phyloP scores from a whole-genome alignment of 1,140 invertebrate genomes.

The Heliconius eleuchia region DNA sequence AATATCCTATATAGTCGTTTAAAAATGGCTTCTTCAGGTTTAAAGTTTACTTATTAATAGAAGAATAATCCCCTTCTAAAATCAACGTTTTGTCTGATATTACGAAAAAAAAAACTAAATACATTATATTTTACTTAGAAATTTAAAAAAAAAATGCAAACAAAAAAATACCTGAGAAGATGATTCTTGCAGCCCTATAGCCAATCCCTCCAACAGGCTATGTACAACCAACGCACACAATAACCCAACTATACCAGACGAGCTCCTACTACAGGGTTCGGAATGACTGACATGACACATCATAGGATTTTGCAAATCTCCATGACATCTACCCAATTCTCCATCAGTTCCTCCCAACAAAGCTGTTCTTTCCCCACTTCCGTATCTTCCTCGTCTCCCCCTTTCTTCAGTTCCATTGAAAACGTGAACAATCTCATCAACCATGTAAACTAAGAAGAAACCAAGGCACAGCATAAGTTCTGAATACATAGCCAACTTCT shows the following conservation, averaged over 20 bases:
- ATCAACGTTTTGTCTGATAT: no score
- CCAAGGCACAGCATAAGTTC: conserved; percentile 88
- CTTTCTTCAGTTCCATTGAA: conserved; percentile 77
- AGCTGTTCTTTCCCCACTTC: conserved; percentile 57
- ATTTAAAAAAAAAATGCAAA: neutral
- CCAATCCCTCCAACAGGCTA: conserved; percentile 90
- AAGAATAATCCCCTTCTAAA: no score
- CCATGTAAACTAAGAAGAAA: conserved; percentile 90
- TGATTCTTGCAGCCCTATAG: conserved; percentile 88
- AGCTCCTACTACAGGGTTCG: conserved; percentile 82
- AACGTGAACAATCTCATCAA: conserved; percentile 88
- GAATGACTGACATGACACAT: conserved; percentile 85
- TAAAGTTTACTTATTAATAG: no score
- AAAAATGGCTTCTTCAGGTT: no score
- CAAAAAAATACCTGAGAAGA: conserved; percentile 80
- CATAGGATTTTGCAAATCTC: conserved; percentile 78
- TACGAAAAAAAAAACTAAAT: neutral
- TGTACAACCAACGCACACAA: conserved; percentile 89
- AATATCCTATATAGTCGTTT: no score
- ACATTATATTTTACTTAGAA: neutral
- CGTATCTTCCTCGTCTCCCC: conserved; percentile 43
- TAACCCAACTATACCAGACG: conserved; percentile 83
- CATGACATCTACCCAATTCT: conserved; percentile 63
- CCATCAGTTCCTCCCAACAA: conserved; percentile 50
- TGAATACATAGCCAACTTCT: conserved; percentile 81